These are phyloP conservation scores for Plebejus melissa DNA, from an alignment of 2,888 invertebrate species.

Conservation along the genomic window DNA sequence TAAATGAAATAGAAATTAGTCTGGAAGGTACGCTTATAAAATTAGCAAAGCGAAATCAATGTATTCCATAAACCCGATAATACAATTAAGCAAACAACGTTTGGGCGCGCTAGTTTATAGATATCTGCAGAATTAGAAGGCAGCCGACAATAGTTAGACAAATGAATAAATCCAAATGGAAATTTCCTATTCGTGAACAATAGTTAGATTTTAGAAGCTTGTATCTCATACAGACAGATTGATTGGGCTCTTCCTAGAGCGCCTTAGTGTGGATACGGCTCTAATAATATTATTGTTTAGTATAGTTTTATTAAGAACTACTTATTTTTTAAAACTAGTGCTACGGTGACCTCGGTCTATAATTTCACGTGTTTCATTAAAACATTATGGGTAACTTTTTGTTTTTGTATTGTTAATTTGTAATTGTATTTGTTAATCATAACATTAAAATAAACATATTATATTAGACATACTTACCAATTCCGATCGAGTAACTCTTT, in stretches of 20 bases:
- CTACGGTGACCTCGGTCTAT: not conserved
- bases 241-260: conserved; percentile 67
- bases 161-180: conserved; percentile 79
- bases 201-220: conserved; percentile 76
- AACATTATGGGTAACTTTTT: not conserved
- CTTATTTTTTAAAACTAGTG: not conserved
- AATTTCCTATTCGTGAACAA: conserved; percentile 77
- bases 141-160: conserved; percentile 73
- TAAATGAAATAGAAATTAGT: not conserved
- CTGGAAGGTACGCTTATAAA: conserved; percentile 12
- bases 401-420: not conserved
- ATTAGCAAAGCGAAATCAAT: conserved; percentile 1
- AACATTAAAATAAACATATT: not conserved
- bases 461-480: not conserved
- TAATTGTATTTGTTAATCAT: not conserved
- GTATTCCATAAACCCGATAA: conserved; percentile 20
- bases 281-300: not conserved
- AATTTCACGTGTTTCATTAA: not conserved
- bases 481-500: not conserved
- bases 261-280: conserved; percentile 54
- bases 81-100: conserved; percentile 33
- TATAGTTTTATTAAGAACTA: not conserved
- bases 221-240: conserved; percentile 77
- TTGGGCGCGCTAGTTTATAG: conserved; percentile 39
- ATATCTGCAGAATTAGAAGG: conserved; percentile 58